phyloP scores from a whole-genome alignment of 35 echinoderm and acorn worm genomes.

The Diadema setosum region DNA sequence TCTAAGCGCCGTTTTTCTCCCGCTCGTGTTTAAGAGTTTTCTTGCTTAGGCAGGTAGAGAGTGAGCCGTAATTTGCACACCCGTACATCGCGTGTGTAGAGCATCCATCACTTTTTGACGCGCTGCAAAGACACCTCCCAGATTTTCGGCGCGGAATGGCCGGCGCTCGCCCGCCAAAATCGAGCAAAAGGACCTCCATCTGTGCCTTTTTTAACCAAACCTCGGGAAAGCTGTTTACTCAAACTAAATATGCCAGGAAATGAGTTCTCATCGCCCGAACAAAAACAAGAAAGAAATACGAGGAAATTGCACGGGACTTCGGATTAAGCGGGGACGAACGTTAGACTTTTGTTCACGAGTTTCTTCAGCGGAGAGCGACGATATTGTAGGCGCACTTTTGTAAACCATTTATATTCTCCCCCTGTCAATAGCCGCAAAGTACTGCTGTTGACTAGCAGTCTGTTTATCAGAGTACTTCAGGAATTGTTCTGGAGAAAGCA shows the following conservation, averaged over 20 bases:
- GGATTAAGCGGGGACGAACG: not conserved
- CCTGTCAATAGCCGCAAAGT: too few relatives aligned
- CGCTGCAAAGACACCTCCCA: not conserved
- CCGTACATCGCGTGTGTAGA: not conserved
- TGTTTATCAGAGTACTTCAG: not conserved
- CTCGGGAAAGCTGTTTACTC: constrained; percentile 17
- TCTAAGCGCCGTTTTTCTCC: not conserved
- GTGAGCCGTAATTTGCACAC: constrained; percentile 13
- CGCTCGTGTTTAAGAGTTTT: not conserved
- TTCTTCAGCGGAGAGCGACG: too few relatives aligned
- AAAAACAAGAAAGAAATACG: constrained; percentile 27
- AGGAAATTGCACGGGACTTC: not conserved
- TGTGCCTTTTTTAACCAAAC: constrained; percentile 31
- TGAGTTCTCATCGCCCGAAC: constrained; percentile 18
- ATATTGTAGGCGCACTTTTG: too few relatives aligned
- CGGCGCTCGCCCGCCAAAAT: not conserved
- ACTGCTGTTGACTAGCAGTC: not conserved
- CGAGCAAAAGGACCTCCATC: not conserved
- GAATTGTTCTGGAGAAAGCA: not conserved
- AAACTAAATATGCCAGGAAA: constrained; percentile 35
- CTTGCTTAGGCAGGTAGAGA: not conserved
- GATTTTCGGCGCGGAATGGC: not conserved
- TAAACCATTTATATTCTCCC: too few relatives aligned
- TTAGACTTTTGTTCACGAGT: not conserved
- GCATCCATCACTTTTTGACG: constrained; percentile 3